These are phyloP conservation scores for Tipula helvola DNA, from an alignment of 2,888 invertebrate genomes.

Conservation along the genomic window DNA sequence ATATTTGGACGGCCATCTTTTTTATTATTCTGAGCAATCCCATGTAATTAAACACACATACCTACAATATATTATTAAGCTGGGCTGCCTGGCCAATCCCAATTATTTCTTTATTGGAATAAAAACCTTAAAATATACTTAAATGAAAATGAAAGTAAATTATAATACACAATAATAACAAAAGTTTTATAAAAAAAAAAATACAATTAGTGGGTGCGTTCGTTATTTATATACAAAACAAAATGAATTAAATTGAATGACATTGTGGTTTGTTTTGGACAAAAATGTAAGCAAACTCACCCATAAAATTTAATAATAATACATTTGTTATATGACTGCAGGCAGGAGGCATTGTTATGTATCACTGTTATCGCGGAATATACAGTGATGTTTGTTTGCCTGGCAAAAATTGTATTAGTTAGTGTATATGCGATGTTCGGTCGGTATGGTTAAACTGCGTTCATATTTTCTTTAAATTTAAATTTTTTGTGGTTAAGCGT, in stretches of 20 bases:
- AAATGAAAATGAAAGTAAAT: neutral
- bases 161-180: neutral
- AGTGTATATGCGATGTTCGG: too few relatives aligned
- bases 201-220: neutral
- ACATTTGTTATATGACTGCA: neutral
- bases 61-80: neutral
- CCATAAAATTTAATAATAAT: neutral
- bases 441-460: too few relatives aligned
- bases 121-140: neutral
- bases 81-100: neutral
- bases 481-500: too few relatives aligned
- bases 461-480: too few relatives aligned
- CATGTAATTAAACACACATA: neutral
- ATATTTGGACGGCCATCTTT: neutral
- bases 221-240: neutral
- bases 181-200: neutral
- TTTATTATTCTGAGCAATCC: neutral
- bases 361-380: too few relatives aligned
- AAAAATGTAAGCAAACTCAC: neutral
- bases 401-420: too few relatives aligned
- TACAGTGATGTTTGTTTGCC: too few relatives aligned
- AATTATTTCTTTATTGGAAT: neutral
- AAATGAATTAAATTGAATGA: neutral
- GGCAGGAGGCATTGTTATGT: too few relatives aligned
- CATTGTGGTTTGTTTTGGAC: neutral